phyloP scores from a whole-genome alignment of 2,113 vertebrate genomes.

The Sinocyclocheilus grahami region DNA sequence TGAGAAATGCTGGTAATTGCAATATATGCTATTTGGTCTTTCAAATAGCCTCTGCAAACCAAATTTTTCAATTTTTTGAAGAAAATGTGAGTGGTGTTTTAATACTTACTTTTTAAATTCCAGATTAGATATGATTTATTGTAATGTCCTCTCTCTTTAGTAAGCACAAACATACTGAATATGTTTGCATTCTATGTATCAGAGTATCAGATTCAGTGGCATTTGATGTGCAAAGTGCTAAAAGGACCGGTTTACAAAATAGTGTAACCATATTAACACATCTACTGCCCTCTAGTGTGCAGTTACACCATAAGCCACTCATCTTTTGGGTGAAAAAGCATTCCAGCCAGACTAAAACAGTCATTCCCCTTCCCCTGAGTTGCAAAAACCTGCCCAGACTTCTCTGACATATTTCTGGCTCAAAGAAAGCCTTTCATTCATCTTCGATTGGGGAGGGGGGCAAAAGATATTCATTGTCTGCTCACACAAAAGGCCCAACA shows the following conservation, averaged over 20 bases:
- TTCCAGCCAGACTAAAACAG: constrained; percentile 21
- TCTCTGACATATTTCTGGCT: constrained; percentile 42
- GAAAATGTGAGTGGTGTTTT: too few relatives aligned
- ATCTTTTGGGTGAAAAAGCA: constrained; percentile 8
- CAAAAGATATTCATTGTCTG: constrained; percentile 54
- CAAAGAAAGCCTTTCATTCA: constrained; percentile 57
- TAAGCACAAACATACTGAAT: background rate
- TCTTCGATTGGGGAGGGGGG: constrained; percentile 29
- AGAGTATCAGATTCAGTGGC: background rate
- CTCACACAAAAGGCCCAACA: constrained; percentile 48
- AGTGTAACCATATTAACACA: background rate
- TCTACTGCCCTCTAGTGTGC: constrained; percentile 39
- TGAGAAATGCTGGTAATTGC: too few relatives aligned
- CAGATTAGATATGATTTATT: background rate
- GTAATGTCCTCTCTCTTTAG: background rate
- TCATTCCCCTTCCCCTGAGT: constrained; percentile 33
- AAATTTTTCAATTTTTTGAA: too few relatives aligned
- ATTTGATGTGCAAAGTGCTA: background rate
- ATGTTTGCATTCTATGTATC: background rate
- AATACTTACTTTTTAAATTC: background rate
- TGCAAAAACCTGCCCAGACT: constrained; percentile 43
- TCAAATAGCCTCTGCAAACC: too few relatives aligned
- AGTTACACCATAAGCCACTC: background rate
- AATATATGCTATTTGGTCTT: too few relatives aligned
- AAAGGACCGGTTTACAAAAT: background rate